Conservation (phyloP, 2,797 vertebrate species). For the Poeciliopsis paucimaculata region DNA sequence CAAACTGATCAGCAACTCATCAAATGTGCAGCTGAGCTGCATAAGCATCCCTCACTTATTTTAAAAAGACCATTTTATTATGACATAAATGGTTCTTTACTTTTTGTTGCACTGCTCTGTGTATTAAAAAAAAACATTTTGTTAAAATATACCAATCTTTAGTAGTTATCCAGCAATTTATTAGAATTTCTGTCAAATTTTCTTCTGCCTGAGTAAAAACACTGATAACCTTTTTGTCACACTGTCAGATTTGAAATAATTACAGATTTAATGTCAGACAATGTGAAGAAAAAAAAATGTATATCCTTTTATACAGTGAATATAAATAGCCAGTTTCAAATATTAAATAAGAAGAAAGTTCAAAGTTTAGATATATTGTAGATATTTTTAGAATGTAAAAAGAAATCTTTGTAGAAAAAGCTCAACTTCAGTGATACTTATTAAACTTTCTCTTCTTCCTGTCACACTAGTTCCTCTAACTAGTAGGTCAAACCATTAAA, state of each 20-base stretch:
- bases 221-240: not conserved
- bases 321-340: not conserved
- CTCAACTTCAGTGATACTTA: not conserved
- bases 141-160: not conserved
- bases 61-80: too few relatives aligned
- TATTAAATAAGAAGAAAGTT: not conserved
- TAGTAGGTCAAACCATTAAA: not conserved
- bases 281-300: not conserved
- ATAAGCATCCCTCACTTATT: not conserved
- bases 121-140: not conserved
- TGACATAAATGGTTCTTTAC: not conserved
- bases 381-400: not conserved
- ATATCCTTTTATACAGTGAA: not conserved
- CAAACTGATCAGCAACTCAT: not conserved
- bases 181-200: not conserved
- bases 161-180: not conserved
- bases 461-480: not conserved
- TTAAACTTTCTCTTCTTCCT: not conserved
- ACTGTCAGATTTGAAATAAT: not conserved
- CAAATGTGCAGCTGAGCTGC: not conserved
- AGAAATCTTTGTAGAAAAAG: not conserved
- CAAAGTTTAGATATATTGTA: not conserved
- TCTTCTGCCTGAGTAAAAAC: not conserved
- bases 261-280: not conserved
- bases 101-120: not conserved